Evolutionary conservation across 2,888 invertebrate genomes (phyloP), one percentile per base, ranked within the genome.

Genomic region (Thumatha senex): DNA sequence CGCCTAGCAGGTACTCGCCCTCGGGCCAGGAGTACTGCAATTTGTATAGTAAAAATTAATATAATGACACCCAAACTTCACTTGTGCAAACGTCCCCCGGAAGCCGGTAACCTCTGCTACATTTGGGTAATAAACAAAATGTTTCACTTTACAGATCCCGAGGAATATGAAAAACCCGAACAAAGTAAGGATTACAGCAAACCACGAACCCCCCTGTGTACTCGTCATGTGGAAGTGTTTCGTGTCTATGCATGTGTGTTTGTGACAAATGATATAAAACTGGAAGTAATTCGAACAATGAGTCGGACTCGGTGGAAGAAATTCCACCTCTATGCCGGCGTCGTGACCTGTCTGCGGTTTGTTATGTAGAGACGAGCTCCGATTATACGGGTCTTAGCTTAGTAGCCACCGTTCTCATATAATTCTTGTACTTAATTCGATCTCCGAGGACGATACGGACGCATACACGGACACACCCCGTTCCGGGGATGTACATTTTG

Each of bases 11-110:
- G n/a, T 99, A 99, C 93, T 98, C 98, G 76, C 99, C 99, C n/a
- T 97, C 97, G 71, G 97, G 98, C 34, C 98, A 99, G 92, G 99
- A 99, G 92, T 98, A 98, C 87, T 97, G 97, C 86, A 99, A 98
- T n/a, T n/a, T n/a, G n/a, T n/a, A n/a, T n/a, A n/a, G n/a, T n/a
- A n/a, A n/a, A n/a, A n/a, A n/a, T n/a, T n/a, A n/a, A n/a, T n/a
- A n/a, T n/a, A n/a, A n/a, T n/a, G 18, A 24, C 5, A 24, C 2
- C 18, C 18, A 24, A 24, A 24, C 18, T 24, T 24, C 5, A 5
- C 18, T 4, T 24, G 18, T 24, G 18, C 2, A 3, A 0, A 12
- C n/a, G n/a, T n/a, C n/a, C n/a, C n/a, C n/a, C n/a, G n/a, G n/a
- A n/a, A n/a, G n/a, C n/a, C n/a, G n/a, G n/a, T n/a, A n/a, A n/a